Conservation (phyloP, 2,113 vertebrate genomes). For the Nibea albiflora region DNA sequence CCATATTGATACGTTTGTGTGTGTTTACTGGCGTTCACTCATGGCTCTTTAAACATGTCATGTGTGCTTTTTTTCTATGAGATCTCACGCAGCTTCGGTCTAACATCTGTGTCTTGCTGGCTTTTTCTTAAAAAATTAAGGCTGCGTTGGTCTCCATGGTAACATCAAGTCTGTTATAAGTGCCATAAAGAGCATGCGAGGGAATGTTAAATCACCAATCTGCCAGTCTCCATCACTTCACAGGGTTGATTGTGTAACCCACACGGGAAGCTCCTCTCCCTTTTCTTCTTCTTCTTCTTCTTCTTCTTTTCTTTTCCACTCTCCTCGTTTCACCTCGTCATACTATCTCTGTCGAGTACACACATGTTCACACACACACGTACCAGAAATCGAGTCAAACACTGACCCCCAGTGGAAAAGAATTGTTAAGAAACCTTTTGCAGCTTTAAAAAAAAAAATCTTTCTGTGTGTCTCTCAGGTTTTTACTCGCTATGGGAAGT, state of each 20-base stretch:
- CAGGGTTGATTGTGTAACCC: constrained; percentile 56
- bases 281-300: background rate
- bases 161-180: constrained; percentile 73
- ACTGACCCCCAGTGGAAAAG: constrained; percentile 77
- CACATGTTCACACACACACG: background rate
- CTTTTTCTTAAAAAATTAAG: constrained; percentile 57
- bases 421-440: background rate
- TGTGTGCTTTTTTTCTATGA: constrained; percentile 1
- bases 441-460: background rate
- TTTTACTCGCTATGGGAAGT: constrained; percentile 97
- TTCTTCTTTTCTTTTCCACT: background rate
- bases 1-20: constrained; percentile 17
- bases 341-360: background rate
- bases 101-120: constrained; percentile 19
- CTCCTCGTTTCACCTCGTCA: constrained; percentile 6
- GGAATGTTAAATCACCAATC: constrained; percentile 56
- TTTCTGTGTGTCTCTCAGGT: constrained; percentile 84
- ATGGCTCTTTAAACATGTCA: background rate
- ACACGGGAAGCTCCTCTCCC: constrained; percentile 34
- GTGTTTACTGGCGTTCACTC: background rate
- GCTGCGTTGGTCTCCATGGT: constrained; percentile 75
- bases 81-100: constrained; percentile 23
- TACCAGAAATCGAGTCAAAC: constrained; percentile 45
- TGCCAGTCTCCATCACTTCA: constrained; percentile 53
- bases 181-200: constrained; percentile 65